Conservation (phyloP, 2,113 vertebrate species). For the Paradoxurus hermaphroditus region DNA sequence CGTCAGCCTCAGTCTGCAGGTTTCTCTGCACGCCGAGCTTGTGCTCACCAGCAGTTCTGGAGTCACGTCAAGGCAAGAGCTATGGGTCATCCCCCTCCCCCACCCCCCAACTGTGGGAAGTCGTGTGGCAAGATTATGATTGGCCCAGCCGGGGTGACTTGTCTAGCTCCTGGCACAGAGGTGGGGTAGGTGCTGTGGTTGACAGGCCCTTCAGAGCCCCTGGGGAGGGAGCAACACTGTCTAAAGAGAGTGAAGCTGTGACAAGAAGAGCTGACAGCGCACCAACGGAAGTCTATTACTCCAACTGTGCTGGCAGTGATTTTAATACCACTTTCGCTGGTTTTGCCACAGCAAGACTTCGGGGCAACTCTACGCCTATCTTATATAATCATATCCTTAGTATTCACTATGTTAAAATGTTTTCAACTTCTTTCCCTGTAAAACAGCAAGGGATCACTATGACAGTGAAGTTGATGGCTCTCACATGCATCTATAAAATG, state of each 20-base stretch:
- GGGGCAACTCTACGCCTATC: neutral
- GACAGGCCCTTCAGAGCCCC: neutral
- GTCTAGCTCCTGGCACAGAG: fast-evolving
- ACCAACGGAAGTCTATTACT: neutral
- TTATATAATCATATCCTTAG: neutral
- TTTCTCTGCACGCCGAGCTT: neutral
- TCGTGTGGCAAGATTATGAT: neutral
- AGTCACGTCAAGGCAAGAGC: neutral
- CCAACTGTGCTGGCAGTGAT: neutral
- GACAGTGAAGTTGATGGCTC: neutral
- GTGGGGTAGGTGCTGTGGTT: fast-evolving
- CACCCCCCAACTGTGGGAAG: neutral
- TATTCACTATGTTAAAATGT: neutral
- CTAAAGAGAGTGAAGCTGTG: neutral
- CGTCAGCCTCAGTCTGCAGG: neutral
- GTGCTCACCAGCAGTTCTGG: neutral
- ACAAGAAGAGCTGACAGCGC: neutral
- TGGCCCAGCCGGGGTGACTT: neutral
- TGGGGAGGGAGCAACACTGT: neutral
- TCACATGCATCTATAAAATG: neutral
- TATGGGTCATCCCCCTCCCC: neutral
- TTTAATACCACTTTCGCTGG: neutral
- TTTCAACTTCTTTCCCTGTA: neutral
- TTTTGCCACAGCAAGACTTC: neutral
- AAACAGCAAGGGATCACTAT: neutral